Evolutionary conservation across 2,797 vertebrate genomes (phyloP).

Genomic region (Benthosema pterotum): DNA sequence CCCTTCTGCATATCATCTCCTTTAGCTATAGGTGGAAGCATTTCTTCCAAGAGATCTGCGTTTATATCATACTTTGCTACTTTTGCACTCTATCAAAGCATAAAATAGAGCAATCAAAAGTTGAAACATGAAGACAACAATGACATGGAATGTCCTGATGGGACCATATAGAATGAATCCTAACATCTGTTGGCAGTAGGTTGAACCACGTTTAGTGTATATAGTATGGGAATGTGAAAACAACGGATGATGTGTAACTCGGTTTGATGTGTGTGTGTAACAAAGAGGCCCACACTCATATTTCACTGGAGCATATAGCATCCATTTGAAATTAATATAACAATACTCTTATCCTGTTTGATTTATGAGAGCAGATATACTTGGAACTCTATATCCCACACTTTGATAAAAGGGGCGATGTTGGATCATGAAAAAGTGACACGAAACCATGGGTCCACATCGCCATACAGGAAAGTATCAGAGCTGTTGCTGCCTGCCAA

Average conservation of each 20-base stretch:
- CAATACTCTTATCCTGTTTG: slow-evolving; percentile 42
- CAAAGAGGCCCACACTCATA: slow-evolving; percentile 48
- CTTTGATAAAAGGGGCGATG: slow-evolving; percentile 53
- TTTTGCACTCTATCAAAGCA: too few relatives aligned
- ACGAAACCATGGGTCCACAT: slow-evolving; percentile 55
- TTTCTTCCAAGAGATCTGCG: too few relatives aligned
- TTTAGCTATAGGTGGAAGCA: too few relatives aligned
- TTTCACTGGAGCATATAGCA: slow-evolving; percentile 36
- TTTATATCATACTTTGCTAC: too few relatives aligned
- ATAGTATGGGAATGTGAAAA: not conserved
- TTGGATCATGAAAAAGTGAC: slow-evolving; percentile 55
- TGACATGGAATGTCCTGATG: slow-evolving; percentile 30
- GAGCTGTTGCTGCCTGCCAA: slow-evolving; percentile 37
- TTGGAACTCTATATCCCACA: slow-evolving; percentile 55
- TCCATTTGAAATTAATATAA: slow-evolving; percentile 54
- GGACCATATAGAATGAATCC: slow-evolving; percentile 43
- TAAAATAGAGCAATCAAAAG: too few relatives aligned
- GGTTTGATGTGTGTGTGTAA: slow-evolving; percentile 34
- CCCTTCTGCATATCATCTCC: slow-evolving; percentile 44
- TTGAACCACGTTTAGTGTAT: not conserved
- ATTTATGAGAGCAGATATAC: slow-evolving; percentile 57
- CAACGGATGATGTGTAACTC: slow-evolving; percentile 46
- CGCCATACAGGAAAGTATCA: slow-evolving; percentile 42
- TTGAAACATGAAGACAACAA: too few relatives aligned
- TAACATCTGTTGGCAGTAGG: slow-evolving; percentile 61